Evolutionary conservation across 2,888 invertebrate species (phyloP).

Genomic region (Philereme vetulata): DNA sequence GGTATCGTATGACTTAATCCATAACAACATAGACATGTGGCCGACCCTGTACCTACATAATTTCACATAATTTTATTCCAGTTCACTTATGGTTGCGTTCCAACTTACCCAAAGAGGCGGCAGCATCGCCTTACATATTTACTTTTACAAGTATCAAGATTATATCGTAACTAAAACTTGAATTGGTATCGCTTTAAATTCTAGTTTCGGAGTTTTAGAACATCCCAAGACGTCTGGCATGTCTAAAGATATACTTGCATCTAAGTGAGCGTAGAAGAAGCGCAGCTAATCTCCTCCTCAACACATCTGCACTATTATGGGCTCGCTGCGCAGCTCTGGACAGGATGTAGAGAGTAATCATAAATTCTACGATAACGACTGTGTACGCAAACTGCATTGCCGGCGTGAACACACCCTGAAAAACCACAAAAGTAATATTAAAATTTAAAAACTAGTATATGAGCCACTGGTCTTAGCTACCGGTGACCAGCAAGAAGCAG

Average conservation of each 20-base stretch:
- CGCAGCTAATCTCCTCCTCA: conserved; percentile 45
- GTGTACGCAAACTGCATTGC: conserved; percentile 19
- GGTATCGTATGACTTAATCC: too few species aligned
- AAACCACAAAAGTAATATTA: background rate
- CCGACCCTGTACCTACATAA: too few species aligned
- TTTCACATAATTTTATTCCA: too few species aligned
- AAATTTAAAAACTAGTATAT: too few species aligned
- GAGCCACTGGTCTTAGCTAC: too few species aligned
- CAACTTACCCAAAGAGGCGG: too few species aligned
- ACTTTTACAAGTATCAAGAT: too few species aligned
- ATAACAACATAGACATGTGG: too few species aligned
- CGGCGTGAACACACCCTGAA: conserved; percentile 33
- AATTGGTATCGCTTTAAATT: background rate
- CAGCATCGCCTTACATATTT: too few species aligned
- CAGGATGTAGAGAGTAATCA: conserved; percentile 42
- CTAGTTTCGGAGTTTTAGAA: background rate
- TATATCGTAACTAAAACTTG: background rate
- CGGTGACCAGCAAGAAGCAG: too few species aligned
- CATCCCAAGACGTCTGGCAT: background rate
- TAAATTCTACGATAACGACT: conserved; percentile 34
- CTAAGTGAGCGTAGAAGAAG: conserved; percentile 40
- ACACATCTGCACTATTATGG: conserved; percentile 39
- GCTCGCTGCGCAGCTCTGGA: conserved; percentile 47
- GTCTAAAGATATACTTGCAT: conserved; percentile 34
- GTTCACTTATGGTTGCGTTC: too few species aligned